These are phyloP conservation scores for Drosophila parvula DNA, from an alignment of 1,140 invertebrate species.

Conservation along the genomic window DNA sequence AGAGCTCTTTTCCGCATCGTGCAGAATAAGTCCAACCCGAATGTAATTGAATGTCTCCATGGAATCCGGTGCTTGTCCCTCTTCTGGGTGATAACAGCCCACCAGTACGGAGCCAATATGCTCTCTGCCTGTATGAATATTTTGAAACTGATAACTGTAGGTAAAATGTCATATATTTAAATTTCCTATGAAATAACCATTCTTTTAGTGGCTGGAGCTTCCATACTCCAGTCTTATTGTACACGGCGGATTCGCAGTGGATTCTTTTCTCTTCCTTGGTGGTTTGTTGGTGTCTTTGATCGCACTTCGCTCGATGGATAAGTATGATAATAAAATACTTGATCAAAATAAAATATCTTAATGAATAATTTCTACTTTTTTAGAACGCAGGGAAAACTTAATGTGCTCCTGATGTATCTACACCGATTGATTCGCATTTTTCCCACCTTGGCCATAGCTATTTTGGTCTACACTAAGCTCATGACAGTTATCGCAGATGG, in stretches of 20 bases:
- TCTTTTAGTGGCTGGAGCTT: slow-evolving; percentile 65
- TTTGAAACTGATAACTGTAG: neutral
- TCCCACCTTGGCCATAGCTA: neutral
- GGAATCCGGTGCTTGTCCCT: slow-evolving; percentile 87
- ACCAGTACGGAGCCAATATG: slow-evolving; percentile 58
- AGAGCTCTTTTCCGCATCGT: slow-evolving; percentile 35
- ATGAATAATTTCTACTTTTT: neutral
- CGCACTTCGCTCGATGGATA: slow-evolving; percentile 87
- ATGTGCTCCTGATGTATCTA: neutral
- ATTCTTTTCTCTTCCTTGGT: slow-evolving; percentile 88
- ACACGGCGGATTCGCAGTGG: slow-evolving; percentile 87
- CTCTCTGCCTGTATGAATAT: neutral
- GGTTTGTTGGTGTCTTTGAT: slow-evolving; percentile 87
- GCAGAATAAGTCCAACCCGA: slow-evolving; percentile 39
- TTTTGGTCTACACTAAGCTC: slow-evolving; percentile 25
- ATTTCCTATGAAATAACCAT: neutral
- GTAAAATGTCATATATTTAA: neutral
- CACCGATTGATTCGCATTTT: slow-evolving; percentile 6
- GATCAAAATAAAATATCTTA: neutral
- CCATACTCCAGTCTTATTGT: slow-evolving; percentile 85
- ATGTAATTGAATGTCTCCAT: slow-evolving; percentile 84
- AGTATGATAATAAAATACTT: slow-evolving; percentile 78
- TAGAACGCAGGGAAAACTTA: neutral
- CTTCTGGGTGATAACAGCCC: slow-evolving; percentile 87
- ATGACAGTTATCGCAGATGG: neutral